These are phyloP conservation scores for Saccopteryx bilineata DNA, from an alignment of 2,113 vertebrate species.

Conservation along the genomic window DNA sequence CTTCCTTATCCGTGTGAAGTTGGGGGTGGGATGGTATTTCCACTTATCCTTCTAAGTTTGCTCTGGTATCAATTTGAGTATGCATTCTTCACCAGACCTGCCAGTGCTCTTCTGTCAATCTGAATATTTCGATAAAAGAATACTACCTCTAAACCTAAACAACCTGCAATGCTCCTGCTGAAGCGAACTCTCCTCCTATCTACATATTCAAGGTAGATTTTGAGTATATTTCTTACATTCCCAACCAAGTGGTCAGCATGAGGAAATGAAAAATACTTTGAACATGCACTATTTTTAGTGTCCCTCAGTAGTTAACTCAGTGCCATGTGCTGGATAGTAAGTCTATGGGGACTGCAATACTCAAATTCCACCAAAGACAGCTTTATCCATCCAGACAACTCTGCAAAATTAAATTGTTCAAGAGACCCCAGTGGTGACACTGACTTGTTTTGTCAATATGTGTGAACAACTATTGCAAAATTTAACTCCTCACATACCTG, in stretches of 20 bases:
- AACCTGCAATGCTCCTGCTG: neutral
- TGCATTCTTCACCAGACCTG: neutral
- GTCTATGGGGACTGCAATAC: neutral
- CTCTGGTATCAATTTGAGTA: neutral
- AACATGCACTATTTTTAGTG: neutral
- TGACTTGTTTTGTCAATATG: neutral
- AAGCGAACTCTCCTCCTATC: neutral
- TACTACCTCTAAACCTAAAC: neutral
- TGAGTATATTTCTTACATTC: slow-evolving; percentile 7
- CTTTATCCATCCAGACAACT: neutral
- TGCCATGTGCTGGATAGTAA: neutral
- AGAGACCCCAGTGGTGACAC: neutral
- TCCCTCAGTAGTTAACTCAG: neutral
- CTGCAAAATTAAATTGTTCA: neutral
- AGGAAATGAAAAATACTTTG: neutral
- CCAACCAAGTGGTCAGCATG: neutral
- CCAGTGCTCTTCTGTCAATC: neutral
- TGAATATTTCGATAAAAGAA: neutral
- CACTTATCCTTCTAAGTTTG: neutral
- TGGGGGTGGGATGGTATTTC: neutral
- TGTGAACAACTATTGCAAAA: neutral
- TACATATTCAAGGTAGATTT: neutral
- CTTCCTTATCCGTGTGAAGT: neutral
- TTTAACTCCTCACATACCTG: neutral
- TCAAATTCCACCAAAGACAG: neutral